A percentile compares a stretch with the other conserved stretches of the same genome.
These are phyloP conservation scores for Amyelois transitella DNA, from an alignment of 1,140 invertebrate genomes.

Conservation along the genomic window DNA sequence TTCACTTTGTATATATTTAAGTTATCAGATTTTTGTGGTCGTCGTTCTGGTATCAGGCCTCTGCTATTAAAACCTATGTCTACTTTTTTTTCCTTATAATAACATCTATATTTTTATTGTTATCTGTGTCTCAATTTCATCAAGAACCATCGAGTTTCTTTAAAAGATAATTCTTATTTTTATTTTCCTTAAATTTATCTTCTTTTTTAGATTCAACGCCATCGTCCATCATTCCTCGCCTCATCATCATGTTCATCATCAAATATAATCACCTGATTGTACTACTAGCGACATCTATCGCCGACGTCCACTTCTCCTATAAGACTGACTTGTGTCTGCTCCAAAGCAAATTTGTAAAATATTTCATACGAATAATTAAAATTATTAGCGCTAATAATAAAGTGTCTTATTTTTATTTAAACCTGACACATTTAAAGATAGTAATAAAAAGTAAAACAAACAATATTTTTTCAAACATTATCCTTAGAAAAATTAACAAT, in stretches of 20 bases:
- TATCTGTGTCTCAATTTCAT: no score
- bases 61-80: no score
- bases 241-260: conserved; percentile 62
- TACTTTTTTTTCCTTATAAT: no score
- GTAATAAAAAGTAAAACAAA: no score
- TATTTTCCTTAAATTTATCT: conserved; percentile 9
- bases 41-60: no score
- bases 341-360: conserved; percentile 3
- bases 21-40: no score
- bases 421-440: no score
- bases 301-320: conserved; percentile 2
- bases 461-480: not conserved
- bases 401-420: no score
- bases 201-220: conserved; percentile 55
- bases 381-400: conserved; percentile 21
- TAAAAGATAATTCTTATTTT: conserved; percentile 1
- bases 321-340: conserved; percentile 17
- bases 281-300: not conserved
- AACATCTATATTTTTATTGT: no score
- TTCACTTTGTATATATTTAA: no score
- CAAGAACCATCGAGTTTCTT: no score
- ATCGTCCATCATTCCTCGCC: conserved; percentile 62
- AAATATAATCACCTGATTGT: conserved; percentile 19
- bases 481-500: not conserved
- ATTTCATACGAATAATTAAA: conserved; percentile 9